Evolutionary conservation across 2,888 invertebrate species (phyloP), one percentile per base, ranked within the genome.

Genomic region (Drosophila paracracens): DNA sequence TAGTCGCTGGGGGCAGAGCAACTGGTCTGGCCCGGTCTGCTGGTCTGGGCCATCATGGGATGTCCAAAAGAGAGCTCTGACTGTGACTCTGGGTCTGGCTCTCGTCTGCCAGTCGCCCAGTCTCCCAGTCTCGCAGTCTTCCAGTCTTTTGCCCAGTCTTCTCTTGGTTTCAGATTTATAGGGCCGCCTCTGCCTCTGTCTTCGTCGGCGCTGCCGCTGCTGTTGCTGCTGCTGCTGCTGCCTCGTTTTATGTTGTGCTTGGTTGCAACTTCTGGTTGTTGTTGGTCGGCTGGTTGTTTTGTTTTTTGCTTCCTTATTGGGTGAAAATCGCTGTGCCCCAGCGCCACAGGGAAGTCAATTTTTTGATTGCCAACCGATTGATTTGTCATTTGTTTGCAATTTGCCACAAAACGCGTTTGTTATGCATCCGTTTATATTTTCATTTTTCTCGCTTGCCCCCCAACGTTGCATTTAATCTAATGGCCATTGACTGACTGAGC

Each of bases 221-320:
- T 56, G 29, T 52, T 13, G 43, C 61, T 68, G 29, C 57, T 33
- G 52, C 33, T 67, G 67, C 53, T 67, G 70, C 61, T 70, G 63
- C 70, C 60, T 65, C 56, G 65, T 68, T 74, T 67, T 48, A 53
- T 80, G 76, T 76, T 82, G 77, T 88, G 83, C 79, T 87, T 85
- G 81, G 76, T 73, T 85, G 87, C 83, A 82, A 82, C 83, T 85
- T 86, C 83, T 84, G 86, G 82, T 89, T 81, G 70, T 69, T 70
- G 76, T 72, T 78, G 64, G 21, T 21, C 68, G 67, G n/a, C 13
- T 40, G 40, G 27, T n/a, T 53, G 70, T 66, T 35, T 57, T 48
- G 57, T 61, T 79, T 67, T 82, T 86, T 73, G 84, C 88, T 87
- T 87, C 87, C 87, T 87, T 86, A 87, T 87, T 88, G 84, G 87